These are phyloP conservation scores for Diprion similis DNA, from an alignment of 1,140 invertebrate species.

Conservation along the genomic window DNA sequence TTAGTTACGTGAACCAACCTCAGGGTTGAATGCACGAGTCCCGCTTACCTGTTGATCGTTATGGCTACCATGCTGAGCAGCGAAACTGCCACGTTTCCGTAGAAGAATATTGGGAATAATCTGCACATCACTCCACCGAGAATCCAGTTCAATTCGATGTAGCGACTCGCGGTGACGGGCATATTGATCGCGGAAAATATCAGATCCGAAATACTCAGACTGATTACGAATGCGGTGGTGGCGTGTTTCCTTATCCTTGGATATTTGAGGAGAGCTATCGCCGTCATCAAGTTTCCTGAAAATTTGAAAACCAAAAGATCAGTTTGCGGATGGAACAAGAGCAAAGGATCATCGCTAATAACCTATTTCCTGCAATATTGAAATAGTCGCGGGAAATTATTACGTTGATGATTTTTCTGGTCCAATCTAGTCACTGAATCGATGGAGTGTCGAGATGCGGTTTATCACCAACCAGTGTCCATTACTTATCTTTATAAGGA, in stretches of 20 bases:
- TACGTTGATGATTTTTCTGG: too few relatives aligned
- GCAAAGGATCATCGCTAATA: too few relatives aligned
- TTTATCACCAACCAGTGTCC: too few relatives aligned
- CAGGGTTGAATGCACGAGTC: too few relatives aligned
- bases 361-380: too few relatives aligned
- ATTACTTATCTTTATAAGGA: too few relatives aligned
- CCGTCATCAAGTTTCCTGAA: constrained; percentile 83
- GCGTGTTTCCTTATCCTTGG: constrained; percentile 80
- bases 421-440: too few relatives aligned
- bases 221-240: constrained; percentile 88
- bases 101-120: constrained; percentile 88
- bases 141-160: constrained; percentile 81
- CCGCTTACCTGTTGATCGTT: constrained; percentile 81
- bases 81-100: constrained; percentile 87
- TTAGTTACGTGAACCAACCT: not conserved
- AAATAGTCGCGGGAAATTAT: too few relatives aligned
- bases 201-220: constrained; percentile 84
- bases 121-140: constrained; percentile 80
- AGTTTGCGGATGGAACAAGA: not conserved
- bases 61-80: constrained; percentile 89
- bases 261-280: constrained; percentile 76
- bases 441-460: too few relatives aligned
- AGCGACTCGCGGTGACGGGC: constrained; percentile 82
- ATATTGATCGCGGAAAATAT: constrained; percentile 86
- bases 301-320: constrained; percentile 25